Conservation (phyloP, 2,888 invertebrate species). For the Rotaria socialis region DNA sequence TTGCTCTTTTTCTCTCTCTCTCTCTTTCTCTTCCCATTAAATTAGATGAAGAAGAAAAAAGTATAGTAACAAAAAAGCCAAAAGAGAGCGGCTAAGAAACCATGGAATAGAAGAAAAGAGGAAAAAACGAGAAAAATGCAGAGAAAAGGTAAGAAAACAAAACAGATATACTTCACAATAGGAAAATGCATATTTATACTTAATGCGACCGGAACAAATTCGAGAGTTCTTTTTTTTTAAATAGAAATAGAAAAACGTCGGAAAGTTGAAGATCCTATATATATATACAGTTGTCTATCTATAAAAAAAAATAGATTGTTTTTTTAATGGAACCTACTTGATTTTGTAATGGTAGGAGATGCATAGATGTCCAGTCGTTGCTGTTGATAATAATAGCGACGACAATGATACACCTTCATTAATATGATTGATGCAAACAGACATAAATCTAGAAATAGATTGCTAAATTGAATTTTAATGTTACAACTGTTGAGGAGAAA, state of each 20-base stretch:
- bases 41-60: background rate
- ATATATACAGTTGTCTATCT: background rate
- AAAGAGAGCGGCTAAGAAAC: background rate
- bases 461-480: background rate
- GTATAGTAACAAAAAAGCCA: background rate
- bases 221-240: background rate
- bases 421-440: background rate
- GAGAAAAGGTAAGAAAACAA: background rate
- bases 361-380: background rate
- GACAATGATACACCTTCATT: background rate
- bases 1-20: background rate
- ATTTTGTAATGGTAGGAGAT: conserved; percentile 8
- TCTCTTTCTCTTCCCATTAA: background rate
- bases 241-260: background rate
- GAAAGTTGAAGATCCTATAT: background rate
- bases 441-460: background rate
- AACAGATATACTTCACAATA: background rate
- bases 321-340: background rate
- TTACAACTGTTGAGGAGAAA: background rate
- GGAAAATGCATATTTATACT: conserved; percentile 13
- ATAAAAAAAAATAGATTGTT: no score
- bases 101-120: background rate
- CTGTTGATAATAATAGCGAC: background rate
- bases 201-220: background rate
- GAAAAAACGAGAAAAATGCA: background rate